Evolutionary conservation across 2,888 invertebrate species (phyloP).

Genomic region (Drosophila subsilvestris): DNA sequence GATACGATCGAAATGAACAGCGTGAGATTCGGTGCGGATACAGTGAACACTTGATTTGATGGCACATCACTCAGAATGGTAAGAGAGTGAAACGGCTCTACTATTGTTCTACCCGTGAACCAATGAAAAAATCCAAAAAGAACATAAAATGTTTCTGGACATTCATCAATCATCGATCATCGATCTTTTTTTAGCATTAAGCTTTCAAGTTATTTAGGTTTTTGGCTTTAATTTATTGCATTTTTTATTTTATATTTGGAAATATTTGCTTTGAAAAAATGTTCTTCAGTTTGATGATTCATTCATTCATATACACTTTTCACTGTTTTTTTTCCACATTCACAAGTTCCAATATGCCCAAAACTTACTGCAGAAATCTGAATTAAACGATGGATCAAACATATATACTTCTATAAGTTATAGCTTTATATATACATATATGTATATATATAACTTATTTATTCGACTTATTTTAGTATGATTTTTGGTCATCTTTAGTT

Average conservation of each 20-base stretch:
- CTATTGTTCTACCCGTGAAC: not conserved
- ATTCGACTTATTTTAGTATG: not conserved
- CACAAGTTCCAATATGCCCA: not conserved
- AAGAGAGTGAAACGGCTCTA: not conserved
- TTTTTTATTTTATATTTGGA: not conserved
- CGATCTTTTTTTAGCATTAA: not conserved
- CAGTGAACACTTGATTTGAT: not conserved
- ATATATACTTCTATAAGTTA: not conserved
- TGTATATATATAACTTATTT: not conserved
- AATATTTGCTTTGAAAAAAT: not conserved
- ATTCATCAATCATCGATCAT: not conserved
- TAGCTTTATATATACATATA: not conserved
- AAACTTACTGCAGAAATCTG: not conserved
- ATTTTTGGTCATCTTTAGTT: not conserved
- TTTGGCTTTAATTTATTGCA: not conserved
- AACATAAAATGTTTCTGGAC: not conserved
- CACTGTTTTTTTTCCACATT: not conserved
- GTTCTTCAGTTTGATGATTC: not conserved
- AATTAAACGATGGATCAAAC: not conserved
- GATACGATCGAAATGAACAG: not conserved
- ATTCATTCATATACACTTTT: not conserved
- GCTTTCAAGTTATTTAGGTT: not conserved
- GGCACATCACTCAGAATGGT: not conserved
- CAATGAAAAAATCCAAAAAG: not conserved
- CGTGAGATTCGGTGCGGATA: not conserved